These are phyloP conservation scores for Leptopterna dolabrata DNA, from an alignment of 2,888 invertebrate genomes.

Conservation along the genomic window DNA sequence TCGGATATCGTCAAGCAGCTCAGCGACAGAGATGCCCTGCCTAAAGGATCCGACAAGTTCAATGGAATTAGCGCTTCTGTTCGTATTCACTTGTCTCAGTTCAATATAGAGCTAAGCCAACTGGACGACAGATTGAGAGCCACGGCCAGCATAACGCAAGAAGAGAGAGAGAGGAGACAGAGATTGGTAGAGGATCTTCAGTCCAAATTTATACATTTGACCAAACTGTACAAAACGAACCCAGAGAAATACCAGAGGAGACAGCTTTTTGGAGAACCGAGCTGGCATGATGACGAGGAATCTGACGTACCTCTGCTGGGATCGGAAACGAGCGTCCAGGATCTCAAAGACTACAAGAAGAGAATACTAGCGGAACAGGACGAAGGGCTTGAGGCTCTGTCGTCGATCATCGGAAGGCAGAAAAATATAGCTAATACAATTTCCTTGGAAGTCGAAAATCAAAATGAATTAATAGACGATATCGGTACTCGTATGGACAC, in stretches of 20 bases:
- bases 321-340: neutral
- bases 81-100: conserved; percentile 74
- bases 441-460: conserved; percentile 79
- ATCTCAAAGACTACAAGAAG: conserved; percentile 9
- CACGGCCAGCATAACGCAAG: conserved; percentile 67
- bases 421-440: conserved; percentile 81
- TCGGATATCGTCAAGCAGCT: conserved; percentile 75
- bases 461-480: conserved; percentile 70
- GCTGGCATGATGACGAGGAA: conserved; percentile 33
- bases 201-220: conserved; percentile 70
- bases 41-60: conserved; percentile 71
- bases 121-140: conserved; percentile 71
- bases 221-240: conserved; percentile 27
- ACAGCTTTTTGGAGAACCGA: conserved; percentile 1
- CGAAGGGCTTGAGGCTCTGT: conserved; percentile 78
- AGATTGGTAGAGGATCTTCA: conserved; percentile 73
- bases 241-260: conserved; percentile 8
- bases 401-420: conserved; percentile 80
- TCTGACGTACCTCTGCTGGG: conserved; percentile 42
- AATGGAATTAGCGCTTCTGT: conserved; percentile 73
- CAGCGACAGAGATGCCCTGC: conserved; percentile 69
- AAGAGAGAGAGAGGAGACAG: conserved; percentile 74
- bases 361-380: conserved; percentile 75
- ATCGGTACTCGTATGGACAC: conserved; percentile 38
- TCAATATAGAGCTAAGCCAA: conserved; percentile 72